These are phyloP conservation scores for Lucilia cuprina DNA, from an alignment of 1,140 invertebrate species.

Conservation along the genomic window DNA sequence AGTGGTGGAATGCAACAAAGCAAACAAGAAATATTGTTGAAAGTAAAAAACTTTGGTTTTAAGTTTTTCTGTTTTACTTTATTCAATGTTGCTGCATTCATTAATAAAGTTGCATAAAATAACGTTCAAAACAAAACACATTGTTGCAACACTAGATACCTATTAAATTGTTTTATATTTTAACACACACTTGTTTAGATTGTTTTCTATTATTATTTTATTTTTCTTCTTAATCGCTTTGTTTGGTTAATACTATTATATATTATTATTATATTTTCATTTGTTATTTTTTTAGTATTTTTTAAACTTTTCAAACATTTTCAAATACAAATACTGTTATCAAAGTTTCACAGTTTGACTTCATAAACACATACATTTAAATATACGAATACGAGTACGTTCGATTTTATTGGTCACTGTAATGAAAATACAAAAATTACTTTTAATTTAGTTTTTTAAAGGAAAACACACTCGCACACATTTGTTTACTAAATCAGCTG, in stretches of 20 bases:
- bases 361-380: too few species aligned
- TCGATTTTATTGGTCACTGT: too few species aligned
- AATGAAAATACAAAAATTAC: too few species aligned
- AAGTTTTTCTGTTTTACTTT: not conserved
- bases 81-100: not conserved
- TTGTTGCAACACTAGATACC: not conserved
- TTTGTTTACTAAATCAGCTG: too few species aligned
- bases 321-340: not conserved
- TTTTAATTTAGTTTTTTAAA: too few species aligned
- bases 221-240: too few species aligned
- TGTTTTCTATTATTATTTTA: not conserved
- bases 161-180: not conserved
- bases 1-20: not conserved
- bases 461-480: too few species aligned
- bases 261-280: too few species aligned
- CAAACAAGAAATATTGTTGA: not conserved
- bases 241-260: too few species aligned
- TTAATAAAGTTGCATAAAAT: not conserved
- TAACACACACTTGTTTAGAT: not conserved
- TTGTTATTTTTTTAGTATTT: not conserved
- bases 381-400: too few species aligned
- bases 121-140: not conserved
- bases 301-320: not conserved
- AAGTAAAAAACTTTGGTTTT: constrained; percentile 4
- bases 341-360: not conserved